Conservation (phyloP, 2,888 invertebrate genomes). For the Marasmarcha lunaedactyla region DNA sequence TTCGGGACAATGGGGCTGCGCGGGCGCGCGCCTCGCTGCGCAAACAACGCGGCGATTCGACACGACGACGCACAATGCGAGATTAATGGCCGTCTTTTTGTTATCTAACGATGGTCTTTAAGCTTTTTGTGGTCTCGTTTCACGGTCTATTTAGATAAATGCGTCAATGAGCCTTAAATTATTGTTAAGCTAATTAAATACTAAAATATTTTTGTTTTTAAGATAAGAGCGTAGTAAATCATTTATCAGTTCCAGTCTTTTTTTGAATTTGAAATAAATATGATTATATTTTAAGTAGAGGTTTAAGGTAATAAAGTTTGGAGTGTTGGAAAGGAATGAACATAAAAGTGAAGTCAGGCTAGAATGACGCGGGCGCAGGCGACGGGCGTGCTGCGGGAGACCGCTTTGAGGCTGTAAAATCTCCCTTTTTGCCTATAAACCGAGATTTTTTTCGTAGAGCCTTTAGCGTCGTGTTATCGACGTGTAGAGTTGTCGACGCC, state of each 20-base stretch:
- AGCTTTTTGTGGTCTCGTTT: conserved; percentile 61
- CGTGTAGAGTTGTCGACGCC: conserved; percentile 70
- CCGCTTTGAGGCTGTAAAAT: conserved; percentile 17
- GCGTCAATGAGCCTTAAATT: conserved; percentile 48
- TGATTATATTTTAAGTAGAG: conserved; percentile 37
- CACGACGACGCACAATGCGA: conserved; percentile 51
- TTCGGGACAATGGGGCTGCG: conserved; percentile 52
- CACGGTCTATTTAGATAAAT: conserved; percentile 59
- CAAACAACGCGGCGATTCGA: conserved; percentile 54
- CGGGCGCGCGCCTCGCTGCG: conserved; percentile 39
- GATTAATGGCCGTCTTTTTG: conserved; percentile 64
- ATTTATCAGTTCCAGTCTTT: too few species aligned
- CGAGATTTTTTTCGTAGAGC: conserved; percentile 52
- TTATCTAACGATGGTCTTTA: conserved; percentile 58
- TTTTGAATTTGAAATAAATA: too few species aligned
- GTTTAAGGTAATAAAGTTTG: conserved; percentile 51
- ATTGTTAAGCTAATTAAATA: conserved; percentile 13
- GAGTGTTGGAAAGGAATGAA: conserved; percentile 57
- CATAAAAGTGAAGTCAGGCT: conserved; percentile 32
- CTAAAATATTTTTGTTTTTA: too few species aligned
- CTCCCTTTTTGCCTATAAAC: conserved; percentile 50
- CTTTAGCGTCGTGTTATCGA: conserved; percentile 62
- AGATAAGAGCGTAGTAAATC: too few species aligned
- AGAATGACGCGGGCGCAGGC: conserved; percentile 19
- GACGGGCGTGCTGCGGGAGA: conserved; percentile 30